Percentiles rank a stretch among this genome's conserved stretches.
These are phyloP conservation scores for Forbesichthys agassizii DNA, from an alignment of 2,113 vertebrate species.

Conservation along the genomic window DNA sequence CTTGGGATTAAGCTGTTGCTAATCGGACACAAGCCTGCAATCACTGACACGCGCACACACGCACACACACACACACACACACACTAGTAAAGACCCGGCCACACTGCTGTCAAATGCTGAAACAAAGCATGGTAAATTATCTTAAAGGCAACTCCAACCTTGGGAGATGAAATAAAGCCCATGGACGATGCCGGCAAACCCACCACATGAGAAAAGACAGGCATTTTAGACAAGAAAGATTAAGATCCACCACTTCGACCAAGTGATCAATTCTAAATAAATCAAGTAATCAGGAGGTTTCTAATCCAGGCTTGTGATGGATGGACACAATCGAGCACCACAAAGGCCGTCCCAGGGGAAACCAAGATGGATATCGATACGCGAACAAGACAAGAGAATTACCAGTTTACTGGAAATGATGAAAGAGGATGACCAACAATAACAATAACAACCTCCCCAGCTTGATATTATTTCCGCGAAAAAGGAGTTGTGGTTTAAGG, in stretches of 20 bases:
- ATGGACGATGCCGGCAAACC: too few relatives aligned
- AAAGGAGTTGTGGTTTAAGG: slow-evolving; percentile 53
- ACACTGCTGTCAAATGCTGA: slow-evolving; percentile 18
- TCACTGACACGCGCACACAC: slow-evolving; percentile 21
- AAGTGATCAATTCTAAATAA: slow-evolving; percentile 34
- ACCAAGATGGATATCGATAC: slow-evolving; percentile 21
- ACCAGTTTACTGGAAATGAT: slow-evolving; percentile 42
- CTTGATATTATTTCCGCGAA: slow-evolving; percentile 45
- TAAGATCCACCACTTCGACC: slow-evolving; percentile 23
- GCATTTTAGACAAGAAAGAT: slow-evolving; percentile 25
- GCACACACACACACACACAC: slow-evolving; percentile 2
- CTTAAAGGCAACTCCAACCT: slow-evolving; percentile 50
- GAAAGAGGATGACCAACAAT: slow-evolving; percentile 32
- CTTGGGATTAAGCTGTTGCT: slow-evolving; percentile 42
- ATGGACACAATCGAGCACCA: background rate
- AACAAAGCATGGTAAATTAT: slow-evolving; percentile 43
- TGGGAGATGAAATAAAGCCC: slow-evolving; percentile 50
- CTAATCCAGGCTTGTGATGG: slow-evolving; percentile 12
- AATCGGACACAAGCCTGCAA: slow-evolving; percentile 42
- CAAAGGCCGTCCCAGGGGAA: background rate
- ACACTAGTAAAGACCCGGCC: background rate
- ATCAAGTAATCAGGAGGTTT: slow-evolving; percentile 41
- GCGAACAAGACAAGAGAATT: slow-evolving; percentile 41
- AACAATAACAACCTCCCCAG: slow-evolving; percentile 37
- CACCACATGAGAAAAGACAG: too few relatives aligned